phyloP scores from a whole-genome alignment of 2,113 vertebrate species.

The Megaceryle torquata region DNA sequence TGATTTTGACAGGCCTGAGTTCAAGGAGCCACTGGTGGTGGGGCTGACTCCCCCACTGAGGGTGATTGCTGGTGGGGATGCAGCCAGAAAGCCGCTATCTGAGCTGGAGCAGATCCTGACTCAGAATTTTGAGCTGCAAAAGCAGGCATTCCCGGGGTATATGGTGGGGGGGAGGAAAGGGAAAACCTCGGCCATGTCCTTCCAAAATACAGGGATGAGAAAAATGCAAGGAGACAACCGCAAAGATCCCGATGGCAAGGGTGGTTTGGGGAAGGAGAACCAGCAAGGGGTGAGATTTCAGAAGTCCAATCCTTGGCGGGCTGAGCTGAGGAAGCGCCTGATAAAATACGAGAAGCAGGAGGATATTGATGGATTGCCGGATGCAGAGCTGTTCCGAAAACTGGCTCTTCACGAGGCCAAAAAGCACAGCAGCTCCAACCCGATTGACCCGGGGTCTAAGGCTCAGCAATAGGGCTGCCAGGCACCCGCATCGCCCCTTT shows the following conservation, averaged over 20 bases:
- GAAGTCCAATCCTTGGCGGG: slow-evolving; percentile 40
- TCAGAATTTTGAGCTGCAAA: slow-evolving; percentile 66
- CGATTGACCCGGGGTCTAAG: slow-evolving; percentile 42
- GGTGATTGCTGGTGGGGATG: slow-evolving; percentile 54
- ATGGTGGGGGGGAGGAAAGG: slow-evolving; percentile 56
- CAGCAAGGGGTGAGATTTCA: slow-evolving; percentile 57
- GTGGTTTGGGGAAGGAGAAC: slow-evolving; percentile 33
- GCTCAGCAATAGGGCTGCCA: slow-evolving; percentile 71
- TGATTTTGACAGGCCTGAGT: slow-evolving; percentile 45
- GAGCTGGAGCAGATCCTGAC: slow-evolving; percentile 61
- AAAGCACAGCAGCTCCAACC: slow-evolving; percentile 53
- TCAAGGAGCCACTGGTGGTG: slow-evolving; percentile 54
- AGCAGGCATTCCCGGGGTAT: slow-evolving; percentile 46
- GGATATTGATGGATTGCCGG: slow-evolving; percentile 42
- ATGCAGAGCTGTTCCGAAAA: slow-evolving; percentile 38
- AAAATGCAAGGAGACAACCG: slow-evolving; percentile 60
- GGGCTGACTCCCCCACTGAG: slow-evolving; percentile 40
- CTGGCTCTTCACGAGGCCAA: slow-evolving; percentile 47
- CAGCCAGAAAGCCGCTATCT: background rate
- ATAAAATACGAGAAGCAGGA: slow-evolving; percentile 61
- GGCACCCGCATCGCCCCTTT: slow-evolving; percentile 64
- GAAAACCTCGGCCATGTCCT: background rate
- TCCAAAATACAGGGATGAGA: slow-evolving; percentile 39
- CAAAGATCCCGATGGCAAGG: slow-evolving; percentile 34
- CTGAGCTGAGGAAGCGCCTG: slow-evolving; percentile 59